These are phyloP conservation scores for Myopa tessellatipennis DNA, from an alignment of 2,888 invertebrate species.

Conservation along the genomic window DNA sequence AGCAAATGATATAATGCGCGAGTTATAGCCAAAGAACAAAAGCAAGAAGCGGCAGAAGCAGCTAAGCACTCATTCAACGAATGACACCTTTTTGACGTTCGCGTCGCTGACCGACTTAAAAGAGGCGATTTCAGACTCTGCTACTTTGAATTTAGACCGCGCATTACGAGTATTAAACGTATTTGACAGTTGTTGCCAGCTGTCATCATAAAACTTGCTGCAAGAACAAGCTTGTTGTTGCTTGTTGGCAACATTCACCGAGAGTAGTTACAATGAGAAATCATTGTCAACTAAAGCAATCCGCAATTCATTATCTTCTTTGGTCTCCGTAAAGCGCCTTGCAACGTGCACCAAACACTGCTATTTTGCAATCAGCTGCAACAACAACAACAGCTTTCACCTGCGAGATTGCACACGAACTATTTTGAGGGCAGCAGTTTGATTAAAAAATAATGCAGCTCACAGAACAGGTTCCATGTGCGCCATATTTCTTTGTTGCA, in stretches of 20 bases:
- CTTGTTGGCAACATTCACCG: not conserved
- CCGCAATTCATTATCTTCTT: not conserved
- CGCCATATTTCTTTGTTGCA: not conserved
- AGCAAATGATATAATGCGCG: too few species aligned
- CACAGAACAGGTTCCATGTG: not conserved
- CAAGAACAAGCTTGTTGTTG: too few species aligned
- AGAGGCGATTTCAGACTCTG: not conserved
- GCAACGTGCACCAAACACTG: too few species aligned
- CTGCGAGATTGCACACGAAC: not conserved
- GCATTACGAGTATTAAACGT: not conserved
- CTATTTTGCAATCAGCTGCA: not conserved
- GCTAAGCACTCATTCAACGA: not conserved
- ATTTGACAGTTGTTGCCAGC: slow-evolving; percentile 19
- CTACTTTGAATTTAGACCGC: not conserved
- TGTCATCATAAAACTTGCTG: slow-evolving; percentile 28
- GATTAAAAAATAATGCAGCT: not conserved
- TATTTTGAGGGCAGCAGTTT: not conserved
- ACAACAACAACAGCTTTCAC: slow-evolving; percentile 12
- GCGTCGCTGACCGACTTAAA: not conserved
- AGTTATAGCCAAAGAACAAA: too few species aligned
- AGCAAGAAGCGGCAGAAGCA: too few species aligned
- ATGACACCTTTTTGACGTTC: slow-evolving; percentile 28
- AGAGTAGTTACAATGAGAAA: too few species aligned
- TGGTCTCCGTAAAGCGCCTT: too few species aligned
- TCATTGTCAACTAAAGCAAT: not conserved